These are phyloP conservation scores for Drosophila neotestacea DNA, from an alignment of 2,888 invertebrate genomes.

Conservation along the genomic window DNA sequence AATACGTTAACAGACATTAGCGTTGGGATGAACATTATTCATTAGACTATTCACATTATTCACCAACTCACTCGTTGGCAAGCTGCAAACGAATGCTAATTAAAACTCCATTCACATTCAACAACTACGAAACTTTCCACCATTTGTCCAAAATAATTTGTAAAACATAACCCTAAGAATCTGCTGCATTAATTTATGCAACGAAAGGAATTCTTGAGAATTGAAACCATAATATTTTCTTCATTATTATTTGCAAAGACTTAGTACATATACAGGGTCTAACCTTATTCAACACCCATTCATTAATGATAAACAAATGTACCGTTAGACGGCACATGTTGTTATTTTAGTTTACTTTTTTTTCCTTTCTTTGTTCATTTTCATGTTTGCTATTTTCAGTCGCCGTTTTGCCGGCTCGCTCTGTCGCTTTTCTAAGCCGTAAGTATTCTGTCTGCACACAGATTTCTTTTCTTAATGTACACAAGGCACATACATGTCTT, in stretches of 20 bases:
- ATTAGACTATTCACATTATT: constrained; percentile 28
- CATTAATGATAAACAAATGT: constrained; percentile 58
- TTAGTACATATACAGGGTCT: not conserved
- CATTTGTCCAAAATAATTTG: not conserved
- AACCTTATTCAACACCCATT: constrained; percentile 34
- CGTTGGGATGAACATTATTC: constrained; percentile 26
- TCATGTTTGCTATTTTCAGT: constrained; percentile 36
- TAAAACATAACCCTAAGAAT: not conserved
- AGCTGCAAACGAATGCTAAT: constrained; percentile 35
- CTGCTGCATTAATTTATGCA: not conserved
- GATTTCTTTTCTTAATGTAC: constrained; percentile 45
- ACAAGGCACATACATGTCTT: constrained; percentile 11
- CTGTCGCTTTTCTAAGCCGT: constrained; percentile 55
- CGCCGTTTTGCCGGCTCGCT: constrained; percentile 47
- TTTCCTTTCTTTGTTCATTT: constrained; percentile 8
- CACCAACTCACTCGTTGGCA: constrained; percentile 8
- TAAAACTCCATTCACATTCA: constrained; percentile 14
- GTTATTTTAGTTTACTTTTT: constrained; percentile 30
- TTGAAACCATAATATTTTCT: not conserved
- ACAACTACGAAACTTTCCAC: constrained; percentile 15
- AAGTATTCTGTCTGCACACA: constrained; percentile 11
- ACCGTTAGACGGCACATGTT: constrained; percentile 63
- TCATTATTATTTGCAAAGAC: constrained; percentile 1
- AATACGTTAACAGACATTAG: constrained; percentile 26
- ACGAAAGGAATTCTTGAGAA: not conserved